Percentiles rank a stretch among this genome's conserved stretches.
phyloP scores from a whole-genome alignment of 2,888 invertebrate species.

The Prenolepis imparis region DNA sequence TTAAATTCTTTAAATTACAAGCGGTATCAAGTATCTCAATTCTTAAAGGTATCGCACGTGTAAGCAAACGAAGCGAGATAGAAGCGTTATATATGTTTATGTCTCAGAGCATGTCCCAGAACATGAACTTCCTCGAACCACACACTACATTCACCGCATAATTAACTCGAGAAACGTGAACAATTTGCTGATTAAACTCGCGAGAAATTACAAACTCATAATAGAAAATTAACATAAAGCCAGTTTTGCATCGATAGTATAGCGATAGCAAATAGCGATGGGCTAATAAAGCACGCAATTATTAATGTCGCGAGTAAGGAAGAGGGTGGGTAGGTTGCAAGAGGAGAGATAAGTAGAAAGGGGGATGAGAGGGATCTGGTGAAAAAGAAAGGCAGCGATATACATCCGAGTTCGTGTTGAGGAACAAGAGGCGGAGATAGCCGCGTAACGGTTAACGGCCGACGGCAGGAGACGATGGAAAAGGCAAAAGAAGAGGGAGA shows the following conservation, averaged over 20 bases:
- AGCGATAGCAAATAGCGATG: conserved; percentile 15
- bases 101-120: background rate
- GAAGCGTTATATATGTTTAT: background rate
- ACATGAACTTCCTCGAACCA: background rate
- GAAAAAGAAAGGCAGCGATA: conserved; percentile 51
- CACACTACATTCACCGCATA: background rate
- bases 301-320: conserved; percentile 15
- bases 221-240: background rate
- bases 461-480: conserved; percentile 43
- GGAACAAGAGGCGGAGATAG: conserved; percentile 58
- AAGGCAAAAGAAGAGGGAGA: conserved; percentile 27
- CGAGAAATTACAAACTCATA: conserved; percentile 11
- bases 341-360: conserved; percentile 30
- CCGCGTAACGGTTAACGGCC: conserved; percentile 56
- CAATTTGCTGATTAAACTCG: conserved; percentile 1
- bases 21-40: background rate
- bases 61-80: background rate
- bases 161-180: conserved; percentile 15
- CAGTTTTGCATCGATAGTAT: background rate
- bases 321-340: background rate
- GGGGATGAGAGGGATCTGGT: conserved; percentile 35
- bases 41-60: background rate
- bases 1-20: background rate
- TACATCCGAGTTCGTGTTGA: conserved; percentile 57
- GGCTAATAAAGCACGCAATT: conserved; percentile 25